These are phyloP conservation scores for Thryonomys swinderianus DNA, from an alignment of 2,113 vertebrate species.

Conservation along the genomic window DNA sequence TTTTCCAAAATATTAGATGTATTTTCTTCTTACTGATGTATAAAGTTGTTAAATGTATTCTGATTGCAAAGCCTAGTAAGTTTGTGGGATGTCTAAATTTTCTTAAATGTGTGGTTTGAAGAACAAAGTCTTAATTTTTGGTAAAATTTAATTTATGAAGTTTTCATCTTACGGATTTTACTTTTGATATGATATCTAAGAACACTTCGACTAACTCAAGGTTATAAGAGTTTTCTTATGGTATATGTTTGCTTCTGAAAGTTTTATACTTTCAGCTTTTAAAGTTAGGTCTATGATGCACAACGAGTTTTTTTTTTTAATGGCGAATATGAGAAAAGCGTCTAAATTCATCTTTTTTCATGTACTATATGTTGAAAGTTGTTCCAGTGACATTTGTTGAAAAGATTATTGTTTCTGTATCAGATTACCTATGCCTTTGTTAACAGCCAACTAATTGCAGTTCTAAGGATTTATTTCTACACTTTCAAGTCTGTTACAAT, in stretches of 20 bases:
- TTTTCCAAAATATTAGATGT: conserved; percentile 24
- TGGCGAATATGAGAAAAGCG: not conserved
- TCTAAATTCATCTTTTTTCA: conserved; percentile 19
- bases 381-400: not conserved
- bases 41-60: not conserved
- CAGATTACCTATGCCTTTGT: not conserved
- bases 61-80: not conserved
- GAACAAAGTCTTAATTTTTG: conserved; percentile 40
- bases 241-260: conserved; percentile 31
- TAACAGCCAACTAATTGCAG: not conserved
- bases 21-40: conserved; percentile 4
- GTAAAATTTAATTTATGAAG: not conserved
- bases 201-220: not conserved
- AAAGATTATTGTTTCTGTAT: conserved; percentile 48
- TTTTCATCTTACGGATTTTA: not conserved
- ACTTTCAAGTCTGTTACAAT: not conserved
- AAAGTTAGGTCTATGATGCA: conserved; percentile 7
- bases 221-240: not conserved
- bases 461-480: not conserved
- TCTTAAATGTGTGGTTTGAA: conserved; percentile 38
- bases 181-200: conserved; percentile 32
- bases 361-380: conserved; percentile 1
- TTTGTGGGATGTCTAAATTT: conserved; percentile 35
- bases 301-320: not conserved
- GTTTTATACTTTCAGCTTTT: conserved; percentile 25